Evolutionary conservation across 1,140 invertebrate genomes (phyloP).

Genomic region (Gryllus bimaculatus): DNA sequence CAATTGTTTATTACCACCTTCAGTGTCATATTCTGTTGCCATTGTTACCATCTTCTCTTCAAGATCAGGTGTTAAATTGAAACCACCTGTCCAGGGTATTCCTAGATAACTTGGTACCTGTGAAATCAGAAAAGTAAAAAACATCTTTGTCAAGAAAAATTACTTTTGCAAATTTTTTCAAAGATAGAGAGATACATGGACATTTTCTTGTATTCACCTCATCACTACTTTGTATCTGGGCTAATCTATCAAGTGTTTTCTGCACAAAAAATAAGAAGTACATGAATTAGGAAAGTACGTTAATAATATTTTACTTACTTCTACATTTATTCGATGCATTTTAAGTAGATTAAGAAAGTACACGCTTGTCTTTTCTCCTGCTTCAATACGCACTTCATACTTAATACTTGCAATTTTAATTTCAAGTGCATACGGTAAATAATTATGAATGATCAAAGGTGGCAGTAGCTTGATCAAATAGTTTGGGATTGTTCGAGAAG

Average conservation of each 20-base stretch:
- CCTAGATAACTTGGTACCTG: slow-evolving; percentile 55
- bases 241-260: neutral
- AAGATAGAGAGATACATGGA: neutral
- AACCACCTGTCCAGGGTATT: slow-evolving; percentile 56
- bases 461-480: slow-evolving; percentile 60
- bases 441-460: slow-evolving; percentile 64
- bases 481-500: slow-evolving; percentile 49
- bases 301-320: slow-evolving; percentile 35
- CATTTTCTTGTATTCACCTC: no score
- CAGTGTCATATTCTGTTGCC: slow-evolving; percentile 53
- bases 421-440: slow-evolving; percentile 59
- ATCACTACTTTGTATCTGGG: no score
- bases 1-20: slow-evolving; percentile 54
- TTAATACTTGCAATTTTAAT: slow-evolving; percentile 41
- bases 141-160: slow-evolving; percentile 3
- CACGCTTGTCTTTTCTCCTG: slow-evolving; percentile 57
- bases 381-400: slow-evolving; percentile 51
- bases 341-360: slow-evolving; percentile 52
- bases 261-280: no score
- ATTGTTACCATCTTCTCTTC: slow-evolving; percentile 58
- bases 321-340: slow-evolving; percentile 48
- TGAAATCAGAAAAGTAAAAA: neutral
- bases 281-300: no score
- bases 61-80: slow-evolving; percentile 55
- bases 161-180: neutral